Base-by-base conservation (phyloP, 1,140 invertebrate species). In the Macrocentrus cingulum region DNA sequence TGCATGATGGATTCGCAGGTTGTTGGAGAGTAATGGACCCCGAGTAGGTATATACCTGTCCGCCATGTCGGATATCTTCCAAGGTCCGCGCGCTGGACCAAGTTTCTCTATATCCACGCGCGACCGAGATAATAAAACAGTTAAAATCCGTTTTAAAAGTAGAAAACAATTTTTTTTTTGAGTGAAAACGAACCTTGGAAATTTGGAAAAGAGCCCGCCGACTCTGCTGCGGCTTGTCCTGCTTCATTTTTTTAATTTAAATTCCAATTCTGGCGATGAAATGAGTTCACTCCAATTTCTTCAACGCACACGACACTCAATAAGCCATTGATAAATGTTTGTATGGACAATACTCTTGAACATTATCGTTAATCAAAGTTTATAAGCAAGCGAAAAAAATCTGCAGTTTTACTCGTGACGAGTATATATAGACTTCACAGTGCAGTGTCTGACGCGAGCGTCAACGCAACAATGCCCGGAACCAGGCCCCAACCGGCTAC, bases 191-290 rank as follows among this genome's bases (percentile, higher is more conserved):
- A 80, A 85, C 84, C 82, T 84, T 85, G 22, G 82, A 77, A 49
- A 85, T 80, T 69, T 85, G 84, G 63, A 83, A 84, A 45, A 84
- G 76, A 15, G 83, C 82, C 62, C 73, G 75, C 54, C 76, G 74
- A 53, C 70, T 72, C 4, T 57, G 55, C 11, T n/a, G 42, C 3
- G 71, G 68, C 41, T 59, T 69, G 37, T 78, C 75, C 54, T 80
- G 76, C 72, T 81, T 82, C 80, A 81, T 81, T 59, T 64, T 58
- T 32, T 6, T 25, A 51, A 23, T 37, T 41, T 46, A 55, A 36
- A 52, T 59, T 60, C 51, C 36, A 49, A 23, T n/a, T n/a, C n/a
- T n/a, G n/a, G n/a, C n/a, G 0, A 13, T 55, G 11, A 2, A 16
- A 5, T 25, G 20, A 32, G 29, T 34, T 18, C 15, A 34, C 29